Base-by-base conservation (phyloP, 2,797 vertebrate species). In the Acipenser transmontanus region DNA sequence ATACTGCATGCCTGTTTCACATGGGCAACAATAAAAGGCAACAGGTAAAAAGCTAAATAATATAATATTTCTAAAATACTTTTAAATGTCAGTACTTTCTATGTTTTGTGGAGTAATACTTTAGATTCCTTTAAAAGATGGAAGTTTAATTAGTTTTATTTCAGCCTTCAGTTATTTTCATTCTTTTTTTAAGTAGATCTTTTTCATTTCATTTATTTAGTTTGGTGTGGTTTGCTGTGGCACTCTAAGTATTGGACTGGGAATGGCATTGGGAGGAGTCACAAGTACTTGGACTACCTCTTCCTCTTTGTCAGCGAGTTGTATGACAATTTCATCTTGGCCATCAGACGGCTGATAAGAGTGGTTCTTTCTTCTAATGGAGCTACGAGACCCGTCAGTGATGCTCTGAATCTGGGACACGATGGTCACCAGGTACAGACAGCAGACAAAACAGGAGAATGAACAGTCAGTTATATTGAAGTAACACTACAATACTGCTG, bases 371-470 rank as follows among this genome's bases (percentile, higher is more conserved):
- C 93, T 93, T 86, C 91, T 90, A 86, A 95, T 81, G 71, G 92
- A 95, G 87, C 88, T 88, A 85, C 88, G 90, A 10, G 93, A 96
- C 72, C 91, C 92, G 50, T 94, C 91, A 74, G 91, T 93, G 90
- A 95, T 93, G 88, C 91, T 94, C 85, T 96, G 93, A 92, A 95
- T 95, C 93, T 95, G 91, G 81, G 82, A 68, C 34, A 73, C 68
- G 71, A 74, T 76, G 0, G 75, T 81, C 73, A 81, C 78, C 66
- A 71, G 63, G 57, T 68, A 79, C 75, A 63, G 71, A 54, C 50
- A 69, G 73, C 65, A 78, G 77, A 73, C 66, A 79, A 81, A 77
- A 84, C 78, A 78, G 75, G 73, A 77, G 76, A 73, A 78, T 77
- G 80, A 79, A 78, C 34, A 80, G 78, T 85, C 76, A 88, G 60